These are phyloP conservation scores for Pollenia griseotomentosa DNA, from an alignment of 2,888 invertebrate genomes.

Conservation along the genomic window DNA sequence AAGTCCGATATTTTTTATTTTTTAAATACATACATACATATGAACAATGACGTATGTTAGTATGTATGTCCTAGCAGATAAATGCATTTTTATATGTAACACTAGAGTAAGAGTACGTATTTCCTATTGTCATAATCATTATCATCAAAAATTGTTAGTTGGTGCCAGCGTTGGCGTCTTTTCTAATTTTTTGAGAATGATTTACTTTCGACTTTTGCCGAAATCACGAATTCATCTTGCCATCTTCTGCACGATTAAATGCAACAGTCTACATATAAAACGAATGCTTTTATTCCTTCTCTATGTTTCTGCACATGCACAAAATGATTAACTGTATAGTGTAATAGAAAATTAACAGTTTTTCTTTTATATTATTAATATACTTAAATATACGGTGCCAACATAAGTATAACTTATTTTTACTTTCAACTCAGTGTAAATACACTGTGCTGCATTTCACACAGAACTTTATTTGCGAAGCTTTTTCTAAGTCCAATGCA, in stretches of 20 bases:
- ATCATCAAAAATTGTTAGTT: conserved; percentile 61
- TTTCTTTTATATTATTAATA: background rate
- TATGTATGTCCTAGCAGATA: background rate
- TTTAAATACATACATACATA: background rate
- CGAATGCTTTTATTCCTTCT: conserved; percentile 5
- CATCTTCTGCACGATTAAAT: conserved; percentile 78
- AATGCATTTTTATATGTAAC: background rate
- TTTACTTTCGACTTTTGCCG: conserved; percentile 82
- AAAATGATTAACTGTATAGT: conserved; percentile 25
- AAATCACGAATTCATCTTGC: conserved; percentile 81
- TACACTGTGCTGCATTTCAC: too few relatives aligned
- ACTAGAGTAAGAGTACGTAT: conserved; percentile 10
- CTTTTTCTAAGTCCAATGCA: too few relatives aligned
- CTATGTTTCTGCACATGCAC: background rate
- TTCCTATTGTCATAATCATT: conserved; percentile 70
- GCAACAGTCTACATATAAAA: conserved; percentile 57
- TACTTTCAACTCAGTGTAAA: background rate
- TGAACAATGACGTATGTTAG: background rate
- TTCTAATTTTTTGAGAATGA: conserved; percentile 76
- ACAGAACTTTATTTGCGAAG: too few relatives aligned
- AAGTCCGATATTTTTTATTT: conserved; percentile 65
- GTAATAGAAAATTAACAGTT: conserved; percentile 32
- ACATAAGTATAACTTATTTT: background rate
- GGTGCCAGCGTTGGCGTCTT: conserved; percentile 73
- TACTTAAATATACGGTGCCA: too few relatives aligned